Base-by-base conservation (phyloP, 2,888 invertebrate species). In the Onchidella celtica region DNA sequence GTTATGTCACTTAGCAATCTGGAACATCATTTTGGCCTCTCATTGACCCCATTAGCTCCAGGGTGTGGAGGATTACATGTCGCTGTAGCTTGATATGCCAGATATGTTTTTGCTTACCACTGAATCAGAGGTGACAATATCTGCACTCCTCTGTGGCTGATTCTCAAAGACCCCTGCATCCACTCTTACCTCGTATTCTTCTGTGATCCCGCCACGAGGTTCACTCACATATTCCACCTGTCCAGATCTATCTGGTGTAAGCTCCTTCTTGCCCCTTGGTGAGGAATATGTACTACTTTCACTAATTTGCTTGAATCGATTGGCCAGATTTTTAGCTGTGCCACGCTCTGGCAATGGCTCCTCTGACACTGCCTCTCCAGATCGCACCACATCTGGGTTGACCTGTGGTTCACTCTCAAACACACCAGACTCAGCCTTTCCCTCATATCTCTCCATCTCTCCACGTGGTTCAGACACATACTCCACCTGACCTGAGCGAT, bases 251-350 rank as follows among this genome's bases (percentile, higher is more conserved):
- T 90, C 90, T 14, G 90, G 90, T n/a, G 90, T 90, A 6, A 91
- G 76, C 80, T 90, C 91, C 75, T 87, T 83, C 76, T 87, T 87
- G 2, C 69, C 21, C 0, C 68, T 40, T 24, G 57, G 4, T 47
- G 69, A 3, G 29, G 74, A 14, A 2, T 47, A 27, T n/a, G 79
- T 36, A 24, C 38, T 34, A 29, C 76, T 72, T 4, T 73, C 79
- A 32, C 77, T 78, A 94, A 97, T 95, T 82, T 96, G 96, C 93
- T 98, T 98, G 93, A 98, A 98, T 91, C 95, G 95, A 92, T 96
- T 96, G 79, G 97, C 95, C 87, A 98, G 95, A 93, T 94, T 94
- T 87, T 95, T 97, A 76, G 98, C 97, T 27, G 97, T 97, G 92
- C 98, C 98, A 80, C 91, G 86, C 86, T 91, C 92, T 84, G 92